These are phyloP conservation scores for Dipodomys merriami DNA, from an alignment of 2,113 vertebrate species.

Conservation along the genomic window DNA sequence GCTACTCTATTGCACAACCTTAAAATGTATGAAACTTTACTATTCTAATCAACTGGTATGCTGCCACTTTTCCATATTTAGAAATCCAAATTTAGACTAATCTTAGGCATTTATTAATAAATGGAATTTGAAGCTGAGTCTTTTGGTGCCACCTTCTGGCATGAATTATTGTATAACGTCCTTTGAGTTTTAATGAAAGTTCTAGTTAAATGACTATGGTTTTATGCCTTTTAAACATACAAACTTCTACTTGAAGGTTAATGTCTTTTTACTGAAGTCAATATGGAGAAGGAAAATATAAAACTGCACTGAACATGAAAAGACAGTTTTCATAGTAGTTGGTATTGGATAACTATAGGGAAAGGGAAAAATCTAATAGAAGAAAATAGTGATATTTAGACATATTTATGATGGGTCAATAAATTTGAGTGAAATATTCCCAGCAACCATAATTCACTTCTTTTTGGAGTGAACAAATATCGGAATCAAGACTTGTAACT, in stretches of 20 bases:
- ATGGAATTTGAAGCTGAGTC: slow-evolving; percentile 54
- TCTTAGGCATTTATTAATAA: background rate
- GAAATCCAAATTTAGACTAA: background rate
- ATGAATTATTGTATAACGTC: background rate
- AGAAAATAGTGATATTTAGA: background rate
- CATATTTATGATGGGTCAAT: background rate
- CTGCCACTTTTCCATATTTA: background rate
- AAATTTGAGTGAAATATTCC: background rate
- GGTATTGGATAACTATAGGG: background rate
- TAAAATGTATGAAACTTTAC: background rate
- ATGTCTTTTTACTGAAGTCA: background rate
- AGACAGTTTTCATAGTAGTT: background rate
- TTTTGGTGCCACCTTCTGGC: slow-evolving; percentile 86
- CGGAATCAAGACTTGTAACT: background rate
- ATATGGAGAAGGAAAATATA: background rate
- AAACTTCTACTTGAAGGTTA: background rate
- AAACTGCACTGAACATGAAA: background rate
- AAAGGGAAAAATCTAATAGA: background rate
- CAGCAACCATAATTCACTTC: background rate
- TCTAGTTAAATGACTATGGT: fast-evolving
- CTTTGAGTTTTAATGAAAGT: background rate
- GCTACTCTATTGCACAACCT: background rate
- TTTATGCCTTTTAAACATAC: background rate
- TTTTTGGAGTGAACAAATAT: background rate
- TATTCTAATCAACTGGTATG: background rate